Evolutionary conservation across 2,888 invertebrate genomes (phyloP), one percentile per base, ranked within the genome.

Genomic region (Teinopalpus imperialis): DNA sequence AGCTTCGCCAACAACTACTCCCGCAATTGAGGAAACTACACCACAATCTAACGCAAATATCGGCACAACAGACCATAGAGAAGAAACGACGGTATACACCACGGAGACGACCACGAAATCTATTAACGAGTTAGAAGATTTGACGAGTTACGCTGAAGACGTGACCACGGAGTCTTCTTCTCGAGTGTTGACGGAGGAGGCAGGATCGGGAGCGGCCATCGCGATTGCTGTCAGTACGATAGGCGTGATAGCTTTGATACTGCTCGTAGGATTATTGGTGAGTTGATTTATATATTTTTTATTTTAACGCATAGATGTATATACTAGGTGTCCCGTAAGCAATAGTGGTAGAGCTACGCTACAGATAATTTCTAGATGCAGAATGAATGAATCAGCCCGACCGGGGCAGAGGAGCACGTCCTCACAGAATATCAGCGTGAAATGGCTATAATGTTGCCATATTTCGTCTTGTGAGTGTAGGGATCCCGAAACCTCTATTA

Each of bases 181-280:
- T 14, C 73, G 62, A 56, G 68, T 51, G 49, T 75, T 72, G 8
- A 63, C 68, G 2, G 78, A 69, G 3, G 86, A 83, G 23, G 83
- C 89, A 2, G 90, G 91, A 29, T 90, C 92, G 0, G 94, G 94
- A 43, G 93, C 94, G 2, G 93, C 95, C 37, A 93, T 95, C 6
- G 96, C 96, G 7, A 94, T 96, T 48, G 92, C 94, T 3, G 94
- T 96, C 48, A 94, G 95, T 54, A 92, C 93, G 6, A 93, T 96
- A 43, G 96, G 94, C 3, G 94, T 94, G 8, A 90, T 95, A 36
- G 95, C 95, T 31, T 81, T 96, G 40, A 82, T 96, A 27, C 81
- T 95, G 6, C 85, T 96, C n/a, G 93, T 94, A 43, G 93, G 93
- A 51, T 90, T 95, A 43, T 71, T 95, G 91, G 94, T 94, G 81